Conservation (phyloP, 2,797 vertebrate genomes). For the Helarctos malayanus region DNA sequence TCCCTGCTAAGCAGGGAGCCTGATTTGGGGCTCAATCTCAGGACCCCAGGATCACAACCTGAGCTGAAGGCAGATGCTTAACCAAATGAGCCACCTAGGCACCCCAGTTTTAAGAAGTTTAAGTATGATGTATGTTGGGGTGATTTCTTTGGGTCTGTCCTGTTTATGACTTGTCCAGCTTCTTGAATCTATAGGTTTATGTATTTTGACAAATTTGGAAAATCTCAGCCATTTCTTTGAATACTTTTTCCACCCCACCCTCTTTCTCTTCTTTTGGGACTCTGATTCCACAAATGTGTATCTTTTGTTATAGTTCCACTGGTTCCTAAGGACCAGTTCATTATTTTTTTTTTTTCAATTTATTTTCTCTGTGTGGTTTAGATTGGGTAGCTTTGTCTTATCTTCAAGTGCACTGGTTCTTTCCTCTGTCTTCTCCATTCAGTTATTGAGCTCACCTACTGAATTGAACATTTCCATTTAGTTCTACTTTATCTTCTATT, state of each 20-base stretch:
- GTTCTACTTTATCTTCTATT: background rate
- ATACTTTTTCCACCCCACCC: background rate
- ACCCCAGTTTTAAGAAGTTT: background rate
- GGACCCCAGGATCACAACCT: too few species aligned
- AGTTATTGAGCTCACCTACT: background rate
- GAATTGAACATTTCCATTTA: background rate
- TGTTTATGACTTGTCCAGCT: background rate
- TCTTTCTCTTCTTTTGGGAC: background rate
- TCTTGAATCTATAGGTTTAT: background rate
- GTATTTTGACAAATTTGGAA: background rate
- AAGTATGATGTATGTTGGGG: background rate
- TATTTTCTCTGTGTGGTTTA: background rate
- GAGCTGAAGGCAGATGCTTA: background rate
- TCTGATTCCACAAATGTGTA: background rate
- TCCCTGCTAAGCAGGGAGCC: too few species aligned
- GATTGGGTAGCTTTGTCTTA: background rate
- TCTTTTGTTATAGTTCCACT: background rate
- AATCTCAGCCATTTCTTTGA: background rate
- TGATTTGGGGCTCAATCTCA: too few species aligned
- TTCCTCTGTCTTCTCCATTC: background rate
- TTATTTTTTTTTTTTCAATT: background rate
- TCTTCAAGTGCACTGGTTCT: background rate
- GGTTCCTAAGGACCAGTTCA: background rate
- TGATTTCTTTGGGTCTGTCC: background rate
- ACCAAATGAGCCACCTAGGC: background rate